Percentiles rank a stretch among this genome's conserved stretches.
Conservation (phyloP, 2,888 invertebrate species). For the Myopa testacea region DNA sequence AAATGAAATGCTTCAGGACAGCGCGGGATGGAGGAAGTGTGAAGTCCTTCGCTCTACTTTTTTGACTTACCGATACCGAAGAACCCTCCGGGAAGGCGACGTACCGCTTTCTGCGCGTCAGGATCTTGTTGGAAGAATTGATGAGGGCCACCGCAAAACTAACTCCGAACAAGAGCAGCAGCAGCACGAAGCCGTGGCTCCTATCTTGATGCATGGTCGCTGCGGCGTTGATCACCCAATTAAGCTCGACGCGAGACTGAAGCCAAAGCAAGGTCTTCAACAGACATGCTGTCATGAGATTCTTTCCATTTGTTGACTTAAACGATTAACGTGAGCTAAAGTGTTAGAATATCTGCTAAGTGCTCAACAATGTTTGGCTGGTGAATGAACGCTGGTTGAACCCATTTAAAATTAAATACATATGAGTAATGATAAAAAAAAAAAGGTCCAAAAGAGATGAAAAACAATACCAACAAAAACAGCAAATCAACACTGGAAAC, state of each 20-base stretch:
- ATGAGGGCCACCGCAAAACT: not conserved
- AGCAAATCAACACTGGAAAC: not conserved
- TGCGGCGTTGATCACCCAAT: not conserved
- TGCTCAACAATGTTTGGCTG: not conserved
- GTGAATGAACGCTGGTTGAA: not conserved
- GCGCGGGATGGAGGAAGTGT: not conserved
- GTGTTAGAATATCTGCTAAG: not conserved
- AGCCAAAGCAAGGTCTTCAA: not conserved
- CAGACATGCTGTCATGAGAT: not conserved
- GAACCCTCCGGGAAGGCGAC: constrained; percentile 73
- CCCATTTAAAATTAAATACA: too few relatives aligned
- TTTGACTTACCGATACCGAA: constrained; percentile 70
- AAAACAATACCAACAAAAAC: not conserved
- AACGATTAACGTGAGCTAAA: not conserved
- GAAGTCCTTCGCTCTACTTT: not conserved
- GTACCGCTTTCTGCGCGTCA: constrained; percentile 68
- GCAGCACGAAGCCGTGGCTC: constrained; percentile 2
- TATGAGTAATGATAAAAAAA: too few relatives aligned
- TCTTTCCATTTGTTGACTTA: constrained; percentile 12
- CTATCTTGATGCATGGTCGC: not conserved
- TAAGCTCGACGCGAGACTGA: not conserved
- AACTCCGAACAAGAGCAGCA: not conserved
- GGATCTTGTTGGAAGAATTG: not conserved
- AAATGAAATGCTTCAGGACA: not conserved
- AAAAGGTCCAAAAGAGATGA: too few relatives aligned